Percentiles rank a stretch among this genome's conserved stretches.
phyloP scores from a whole-genome alignment of 2,113 vertebrate species.

The Melanerpes formicivorus region DNA sequence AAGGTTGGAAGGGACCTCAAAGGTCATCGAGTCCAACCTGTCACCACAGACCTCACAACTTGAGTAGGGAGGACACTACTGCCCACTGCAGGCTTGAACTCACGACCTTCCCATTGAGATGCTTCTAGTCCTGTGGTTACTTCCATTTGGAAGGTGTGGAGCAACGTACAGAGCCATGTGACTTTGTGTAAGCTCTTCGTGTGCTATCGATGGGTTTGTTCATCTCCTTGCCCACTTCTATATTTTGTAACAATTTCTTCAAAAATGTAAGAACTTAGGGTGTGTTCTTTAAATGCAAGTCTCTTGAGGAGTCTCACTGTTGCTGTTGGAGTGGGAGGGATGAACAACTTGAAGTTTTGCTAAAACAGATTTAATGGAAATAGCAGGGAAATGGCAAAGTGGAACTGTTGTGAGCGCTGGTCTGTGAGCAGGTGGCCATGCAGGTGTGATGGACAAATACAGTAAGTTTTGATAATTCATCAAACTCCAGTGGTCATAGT shows the following conservation, averaged over 20 bases:
- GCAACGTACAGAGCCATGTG: rapidly evolving
- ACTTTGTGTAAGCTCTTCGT: not conserved
- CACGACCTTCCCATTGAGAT: not conserved
- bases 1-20: too few relatives aligned
- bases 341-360: not conserved
- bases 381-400: not conserved
- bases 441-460: not conserved
- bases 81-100: too few relatives aligned
- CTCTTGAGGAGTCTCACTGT: not conserved
- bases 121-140: not conserved
- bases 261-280: not conserved
- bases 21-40: too few relatives aligned
- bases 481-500: not conserved
- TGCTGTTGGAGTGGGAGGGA: not conserved
- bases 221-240: not conserved
- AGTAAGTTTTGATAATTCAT: not conserved
- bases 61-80: too few relatives aligned
- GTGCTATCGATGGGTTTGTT: rapidly evolving
- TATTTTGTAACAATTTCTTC: not conserved
- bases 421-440: not conserved
- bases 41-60: too few relatives aligned
- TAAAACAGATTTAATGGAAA: not conserved
- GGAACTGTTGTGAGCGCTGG: not conserved
- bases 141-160: not conserved
- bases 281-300: not conserved